Evolutionary conservation across 1,140 invertebrate genomes (phyloP), one percentile per base, ranked within the genome.

Genomic region (Ostrea edulis): DNA sequence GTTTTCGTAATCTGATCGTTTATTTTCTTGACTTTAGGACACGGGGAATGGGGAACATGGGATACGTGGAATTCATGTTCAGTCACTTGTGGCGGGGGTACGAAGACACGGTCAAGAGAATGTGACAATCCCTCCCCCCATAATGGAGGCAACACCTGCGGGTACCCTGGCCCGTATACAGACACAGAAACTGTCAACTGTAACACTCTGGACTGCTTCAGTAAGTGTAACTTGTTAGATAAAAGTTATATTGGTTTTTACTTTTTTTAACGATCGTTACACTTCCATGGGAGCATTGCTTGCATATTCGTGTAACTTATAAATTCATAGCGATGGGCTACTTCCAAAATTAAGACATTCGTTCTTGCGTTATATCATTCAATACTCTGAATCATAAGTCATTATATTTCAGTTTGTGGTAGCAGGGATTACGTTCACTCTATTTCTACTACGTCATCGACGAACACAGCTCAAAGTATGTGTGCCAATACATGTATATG

Each of bases 61-160:
- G 77, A 86, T 12, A 65, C 84, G 9, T 94, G 92, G 91, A 54
- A 65, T 2, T 44, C 54, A 9, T 92, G 91, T 88, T 91, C 92
- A 86, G 88, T 83, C 51, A 87, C 89, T 4, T 93, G 92, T 89
- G 91, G 90, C 5, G 84, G 84, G 17, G 97, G 96, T 20, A 95
- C 96, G 0, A 95, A 96, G 91, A 96, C 96, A 90, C 94, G 96
- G 89, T 95, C 92, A 9, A 94, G 97, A 89, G 93, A 93, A 58
- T 97, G 97, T 92, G 95, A 96, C 89, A 96, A 96, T 91, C 96
- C 96, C 35, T 86, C 82, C 51, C 93, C 93, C 53, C 52, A 58
- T 14, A 88, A 92, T 88, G 90, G 91, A 55, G 93, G 93, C 4
- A 14, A 22, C 0, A 44, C 82, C 1, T 93, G 93, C 87, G 4